Evolutionary conservation across 1,140 invertebrate species (phyloP), one percentile per base, ranked within the genome.

Genomic region (Bombus superbus): DNA sequence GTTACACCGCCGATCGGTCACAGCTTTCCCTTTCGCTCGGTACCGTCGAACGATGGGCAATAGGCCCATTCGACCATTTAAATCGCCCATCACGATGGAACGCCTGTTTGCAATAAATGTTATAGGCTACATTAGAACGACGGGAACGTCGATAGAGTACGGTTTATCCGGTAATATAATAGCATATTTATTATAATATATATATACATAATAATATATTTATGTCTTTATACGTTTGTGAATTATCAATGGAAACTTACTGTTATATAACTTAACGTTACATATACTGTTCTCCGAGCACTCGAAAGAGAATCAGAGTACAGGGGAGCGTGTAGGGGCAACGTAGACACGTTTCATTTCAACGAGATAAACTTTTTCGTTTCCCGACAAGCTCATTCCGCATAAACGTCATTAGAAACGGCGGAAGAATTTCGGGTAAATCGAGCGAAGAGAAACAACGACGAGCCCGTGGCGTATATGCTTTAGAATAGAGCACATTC

Each of bases 41-140:
- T 38, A 22, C 74, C 4, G 4, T 15, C 22, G 32, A 75, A 32
- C 42, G 18, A 75, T 15, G 8, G 32, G n/a, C 73, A 53, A 47
- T 10, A 57, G 35, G 35, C n/a, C 38, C n/a, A 18, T 47, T 77
- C 38, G 25, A 18, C 18, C 15, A 62, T 66, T 44, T 35, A 78
- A 78, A 62, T 78, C 59, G 40, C 25, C n/a, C 59, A 66, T 78
- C 76, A 66, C 42, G 47, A 78, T 44, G 59, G n/a, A 25, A 64
- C 42, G 2, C 40, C 59, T 40, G 74, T 77, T 77, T 64, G 38
- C 4, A 42, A 42, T 22, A 40, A 64, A 35, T 32, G 32, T 77
- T 40, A 44, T 64, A 59, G 28, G 1, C 15, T 44, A 11, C 9
- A 15, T 5, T 38, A 40, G 53, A 3, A 22, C 28, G 15, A 32